Base-by-base conservation (phyloP, 2,888 invertebrate species). In the Entomobrya multifasciata region DNA sequence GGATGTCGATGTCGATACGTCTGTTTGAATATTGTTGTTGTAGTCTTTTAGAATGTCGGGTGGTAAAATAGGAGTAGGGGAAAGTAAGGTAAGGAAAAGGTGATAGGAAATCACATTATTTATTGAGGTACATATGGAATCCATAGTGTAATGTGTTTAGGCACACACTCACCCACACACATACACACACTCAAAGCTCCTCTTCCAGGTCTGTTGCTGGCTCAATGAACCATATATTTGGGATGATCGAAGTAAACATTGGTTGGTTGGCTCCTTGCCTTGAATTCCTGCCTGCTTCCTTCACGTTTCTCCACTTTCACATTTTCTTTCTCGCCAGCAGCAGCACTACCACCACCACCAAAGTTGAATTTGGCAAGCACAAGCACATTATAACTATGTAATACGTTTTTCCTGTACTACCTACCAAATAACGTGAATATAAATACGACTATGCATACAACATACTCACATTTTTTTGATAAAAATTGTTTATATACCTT, bases 201-300 rank as follows among this genome's bases (percentile, higher is more conserved):
- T 52, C 83, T 83, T 76, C 76, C 47, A 76, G 83, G 65, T 84
- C 84, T 78, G 70, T 79, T 85, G 65, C 65, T 86, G 80, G 77
- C 86, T 74, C 79, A 86, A 86, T 86, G 86, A 86, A 86, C 86
- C 86, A 86, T 86, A 80, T 22, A 80, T 72, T 86, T 80, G 22
- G 30, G 57, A 70, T 70, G 72, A 78, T 72, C 86, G 72, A 74
- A 86, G 80, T 86, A 86, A 79, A 86, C 80, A 76, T 55, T 44
- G 65, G 36, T 65, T 65, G 65, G 65, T 72, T 86, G 79, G 80
- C 79, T 74, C 70, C 70, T 70, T 84, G 84, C 84, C 86, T 86
- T 85, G 17, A 78, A 41, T 67, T 55, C 36, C 60, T 70, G 30
- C 77, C 76, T 76, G 47, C 55, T 76, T 49, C 70, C 52, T 81